Base-by-base conservation (phyloP, 2,797 vertebrate genomes). In the Sebastolobus alascanus region DNA sequence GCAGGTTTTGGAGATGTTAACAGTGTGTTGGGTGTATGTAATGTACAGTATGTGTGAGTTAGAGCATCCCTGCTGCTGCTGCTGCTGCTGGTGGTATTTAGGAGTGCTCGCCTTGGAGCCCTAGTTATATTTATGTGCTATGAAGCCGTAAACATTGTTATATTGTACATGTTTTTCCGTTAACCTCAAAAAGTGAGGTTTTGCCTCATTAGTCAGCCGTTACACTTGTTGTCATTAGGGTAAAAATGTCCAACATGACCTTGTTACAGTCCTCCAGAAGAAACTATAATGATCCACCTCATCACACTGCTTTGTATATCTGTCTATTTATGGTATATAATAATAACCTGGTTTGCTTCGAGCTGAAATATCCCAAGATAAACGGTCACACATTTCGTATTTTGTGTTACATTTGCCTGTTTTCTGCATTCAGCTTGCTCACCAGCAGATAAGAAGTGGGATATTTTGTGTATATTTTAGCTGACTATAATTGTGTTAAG, bases 351-450 rank as follows among this genome's bases (percentile, higher is more conserved):
- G 20, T 74, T 80, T 50, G 60, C 61, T 63, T 52, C 4, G 18
- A 73, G 75, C 20, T 75, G 76, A 87, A 92, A 90, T 90, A 90
- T 89, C 84, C 90, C 89, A 90, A 89, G 87, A 90, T 88, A 66
- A 89, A 88, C 8, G 1, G n/a, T 79, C 38, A 77, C 38, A 40
- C 10, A 20, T 86, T 86, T 73, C n/a, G 46, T 71, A 67, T 76
- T 73, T 84, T 82, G 38, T 77, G 66, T 87, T 80, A 68, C 59
- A 37, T 87, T 83, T 74, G 33, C 61, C 52, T 74, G 40, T 85
- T 74, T 75, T 82, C 55, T 86, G 70, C 77, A 52, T 84, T 85
- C 55, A 27, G 87, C 86, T 87, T 77, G 76, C 80, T 91, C 89
- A 89, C 82, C 82, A 90, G 83, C 88, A 84, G 65, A 80, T 72